phyloP scores from a whole-genome alignment of 1,140 invertebrate species.

The Leguminivora glycinivorella region DNA sequence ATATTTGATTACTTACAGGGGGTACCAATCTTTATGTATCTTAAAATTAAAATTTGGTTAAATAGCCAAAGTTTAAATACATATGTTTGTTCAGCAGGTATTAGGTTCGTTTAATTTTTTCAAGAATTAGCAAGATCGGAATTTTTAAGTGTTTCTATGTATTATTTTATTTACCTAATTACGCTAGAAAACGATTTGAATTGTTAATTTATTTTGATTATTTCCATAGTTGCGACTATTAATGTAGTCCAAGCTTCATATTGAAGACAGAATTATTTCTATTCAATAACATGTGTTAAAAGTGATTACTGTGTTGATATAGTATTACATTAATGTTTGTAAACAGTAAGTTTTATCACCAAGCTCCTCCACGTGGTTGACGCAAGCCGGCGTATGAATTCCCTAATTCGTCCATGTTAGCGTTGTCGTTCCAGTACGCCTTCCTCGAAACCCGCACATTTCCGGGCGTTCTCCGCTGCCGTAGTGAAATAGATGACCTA shows the following conservation, averaged over 20 bases:
- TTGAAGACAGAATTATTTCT: no score
- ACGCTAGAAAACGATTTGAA: no score
- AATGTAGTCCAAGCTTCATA: no score
- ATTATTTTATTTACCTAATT: no score
- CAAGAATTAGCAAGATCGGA: neutral
- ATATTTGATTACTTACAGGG: neutral
- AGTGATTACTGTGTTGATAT: neutral
- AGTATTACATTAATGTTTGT: neutral
- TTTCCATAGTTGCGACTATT: no score
- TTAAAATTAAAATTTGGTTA: no score
- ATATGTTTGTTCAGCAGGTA: no score
- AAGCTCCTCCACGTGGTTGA: conserved; percentile 10
- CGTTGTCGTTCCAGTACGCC: neutral
- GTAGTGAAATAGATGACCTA: conserved; percentile 18
- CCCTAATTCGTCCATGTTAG: neutral
- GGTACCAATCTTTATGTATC: no score
- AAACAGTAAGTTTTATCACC: conserved; percentile 5
- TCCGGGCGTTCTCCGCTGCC: conserved; percentile 14
- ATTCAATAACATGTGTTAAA: neutral
- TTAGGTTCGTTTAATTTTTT: no score
- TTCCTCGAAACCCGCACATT: neutral
- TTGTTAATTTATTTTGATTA: no score
- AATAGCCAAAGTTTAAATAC: no score
- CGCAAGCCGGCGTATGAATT: conserved; percentile 4
- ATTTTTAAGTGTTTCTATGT: no score